These are phyloP conservation scores for Chionodraco myersi DNA, from an alignment of 2,113 vertebrate genomes.

Conservation along the genomic window DNA sequence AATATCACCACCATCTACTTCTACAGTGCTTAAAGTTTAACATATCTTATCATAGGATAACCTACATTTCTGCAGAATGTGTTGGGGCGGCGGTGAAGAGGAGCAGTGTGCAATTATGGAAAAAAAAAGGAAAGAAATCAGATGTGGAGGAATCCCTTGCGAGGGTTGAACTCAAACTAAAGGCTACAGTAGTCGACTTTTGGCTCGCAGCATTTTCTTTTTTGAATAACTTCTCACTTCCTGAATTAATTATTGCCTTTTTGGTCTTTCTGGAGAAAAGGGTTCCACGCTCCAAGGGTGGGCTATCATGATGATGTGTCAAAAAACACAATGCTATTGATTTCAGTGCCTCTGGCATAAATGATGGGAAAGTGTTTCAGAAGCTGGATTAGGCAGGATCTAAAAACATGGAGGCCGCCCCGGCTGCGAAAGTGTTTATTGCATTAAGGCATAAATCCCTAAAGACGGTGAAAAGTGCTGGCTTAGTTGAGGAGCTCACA, in stretches of 20 bases:
- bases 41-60: slow-evolving; percentile 8
- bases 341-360: slow-evolving; percentile 41
- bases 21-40: slow-evolving; percentile 11
- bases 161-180: slow-evolving; percentile 41
- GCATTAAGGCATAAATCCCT: slow-evolving; percentile 41
- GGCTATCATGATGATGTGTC: neutral
- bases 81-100: neutral
- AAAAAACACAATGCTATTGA: slow-evolving; percentile 33
- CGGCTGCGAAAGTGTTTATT: slow-evolving; percentile 37
- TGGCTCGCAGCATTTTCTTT: slow-evolving; percentile 44
- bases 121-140: slow-evolving; percentile 5
- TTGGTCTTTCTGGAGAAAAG: neutral
- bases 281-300: neutral
- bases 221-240: slow-evolving; percentile 53
- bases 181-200: slow-evolving; percentile 18
- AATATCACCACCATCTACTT: slow-evolving; percentile 9
- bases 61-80: slow-evolving; percentile 6
- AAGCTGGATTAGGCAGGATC: slow-evolving; percentile 13
- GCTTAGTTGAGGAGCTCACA: slow-evolving; percentile 44
- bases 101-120: slow-evolving; percentile 25
- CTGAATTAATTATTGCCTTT: slow-evolving; percentile 54
- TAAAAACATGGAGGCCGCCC: slow-evolving; percentile 19
- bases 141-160: neutral
- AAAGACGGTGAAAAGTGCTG: slow-evolving; percentile 45
- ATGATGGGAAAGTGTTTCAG: slow-evolving; percentile 27